Base-by-base conservation (phyloP, 2,888 invertebrate genomes). In the Aromia moschata region DNA sequence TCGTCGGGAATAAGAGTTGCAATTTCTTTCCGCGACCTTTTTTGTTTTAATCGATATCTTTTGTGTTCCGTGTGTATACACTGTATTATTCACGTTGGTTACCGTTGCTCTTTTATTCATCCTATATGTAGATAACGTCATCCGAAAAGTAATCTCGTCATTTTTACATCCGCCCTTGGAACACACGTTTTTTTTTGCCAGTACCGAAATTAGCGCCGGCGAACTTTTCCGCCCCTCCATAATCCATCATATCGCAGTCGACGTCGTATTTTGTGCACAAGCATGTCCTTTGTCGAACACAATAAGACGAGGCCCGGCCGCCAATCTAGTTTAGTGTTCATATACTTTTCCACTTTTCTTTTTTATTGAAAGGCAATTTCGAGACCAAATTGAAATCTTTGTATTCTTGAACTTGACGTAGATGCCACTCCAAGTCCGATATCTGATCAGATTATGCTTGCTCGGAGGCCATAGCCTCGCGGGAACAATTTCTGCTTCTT, bases 361-460 rank as follows among this genome's bases (percentile, higher is more conserved):
- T 75, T 77, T 77, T 76, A 78, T 77, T 76, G 78, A 78, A 79
- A 80, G 79, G 78, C 79, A 80, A 80, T 80, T 79, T 79, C 79
- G 73, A 72, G 75, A 70, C 79, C 77, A 80, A 80, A 80, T 80
- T 79, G 79, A 80, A 80, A 79, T 80, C 79, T 80, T 80, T 79
- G 78, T 79, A 77, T 77, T 78, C 77, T 75, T 74, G 77, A 78
- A 77, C 74, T 77, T 77, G 77, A 76, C 75, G 75, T 64, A 72
- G 77, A 77, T 76, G 75, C 77, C 79, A 73, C 77, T 77, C 76
- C 75, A 76, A 74, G 78, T 75, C 77, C 77, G 78, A 78, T 78
- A 78, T 79, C 77, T 77, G 78, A 78, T 79, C 78, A 76, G 79
- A 79, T 79, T 79, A 79, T 78, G 74, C 75, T 74, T 64, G 71